Base-by-base conservation (phyloP, 2,888 invertebrate species). In the Drosophila formosana region DNA sequence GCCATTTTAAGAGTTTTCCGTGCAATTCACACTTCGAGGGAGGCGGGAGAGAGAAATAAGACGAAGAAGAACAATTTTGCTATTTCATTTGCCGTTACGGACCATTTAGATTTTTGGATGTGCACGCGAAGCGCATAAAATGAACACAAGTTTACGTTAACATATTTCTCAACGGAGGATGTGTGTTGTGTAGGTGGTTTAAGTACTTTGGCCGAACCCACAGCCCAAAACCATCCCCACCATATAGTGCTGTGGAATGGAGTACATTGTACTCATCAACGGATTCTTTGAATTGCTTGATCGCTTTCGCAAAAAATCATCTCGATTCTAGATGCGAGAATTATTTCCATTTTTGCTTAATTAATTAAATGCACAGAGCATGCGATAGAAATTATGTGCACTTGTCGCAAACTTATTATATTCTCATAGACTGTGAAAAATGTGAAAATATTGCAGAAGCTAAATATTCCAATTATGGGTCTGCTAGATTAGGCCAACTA, bases 391-490 rank as follows among this genome's bases (percentile, higher is more conserved):
- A 61, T 71, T 39, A 66, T 73, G 69, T 51, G 76, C 89, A 90
- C 80, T 90, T 90, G 90, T 77, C 88, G 83, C 82, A 84, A 82
- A 85, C 88, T 88, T 90, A 90, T 90, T 83, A 89, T 84, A 86
- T 89, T 88, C 5, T 89, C 80, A 89, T 89, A 90, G 90, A 90
- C 90, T 90, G 90, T 89, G 89, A 85, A 89, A 90, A 84, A 90
- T 90, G 82, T 78, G 75, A 89, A 90, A 84, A 90, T 90, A 82
- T 78, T 75, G 75, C 69, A 76, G 72, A 37, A 72, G 43, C 23
- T 23, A 69, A 32, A 8, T 23, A 73, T 58, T 64, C 64, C 61
- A 51, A 51, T 23, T 39, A 61, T 28, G 57, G 56, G 5, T 37
- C 52, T 13, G 18, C 50, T 49, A 43, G 39, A 41, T 13, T 51